Conservation (phyloP, 1,140 invertebrate species). For the Drosophila dunni region DNA sequence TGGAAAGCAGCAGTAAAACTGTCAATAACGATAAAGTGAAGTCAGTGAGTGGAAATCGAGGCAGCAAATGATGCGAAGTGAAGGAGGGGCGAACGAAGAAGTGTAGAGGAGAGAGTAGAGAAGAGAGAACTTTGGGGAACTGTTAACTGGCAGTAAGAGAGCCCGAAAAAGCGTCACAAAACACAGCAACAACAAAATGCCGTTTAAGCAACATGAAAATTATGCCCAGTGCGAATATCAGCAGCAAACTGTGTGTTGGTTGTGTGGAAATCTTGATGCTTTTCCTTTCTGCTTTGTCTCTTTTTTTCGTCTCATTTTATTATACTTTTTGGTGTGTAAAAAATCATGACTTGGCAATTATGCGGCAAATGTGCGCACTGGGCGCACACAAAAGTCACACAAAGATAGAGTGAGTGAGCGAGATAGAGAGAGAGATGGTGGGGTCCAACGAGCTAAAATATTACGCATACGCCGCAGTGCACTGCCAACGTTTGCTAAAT, state of each 20-base stretch:
- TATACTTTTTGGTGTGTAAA: conserved; percentile 65
- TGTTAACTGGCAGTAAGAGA: conserved; percentile 24
- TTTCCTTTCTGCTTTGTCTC: conserved; percentile 18
- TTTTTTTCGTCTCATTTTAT: conserved; percentile 19
- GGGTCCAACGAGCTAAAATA: conserved; percentile 57
- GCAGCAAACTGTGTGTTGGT: conserved; percentile 52
- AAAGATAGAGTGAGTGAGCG: neutral
- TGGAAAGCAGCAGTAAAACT: conserved; percentile 65
- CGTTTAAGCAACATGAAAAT: conserved; percentile 82
- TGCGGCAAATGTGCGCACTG: conserved; percentile 81
- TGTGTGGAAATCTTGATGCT: conserved; percentile 25
- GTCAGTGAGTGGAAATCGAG: conserved; percentile 38
- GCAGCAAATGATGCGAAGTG: neutral
- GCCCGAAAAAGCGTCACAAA: conserved; percentile 15
- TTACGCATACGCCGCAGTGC: conserved; percentile 81
- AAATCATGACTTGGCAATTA: conserved; percentile 83
- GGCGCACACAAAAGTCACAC: conserved; percentile 63
- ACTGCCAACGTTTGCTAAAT: conserved; percentile 77
- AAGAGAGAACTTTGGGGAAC: conserved; percentile 8
- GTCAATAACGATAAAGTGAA: conserved; percentile 79
- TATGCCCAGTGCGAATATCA: conserved; percentile 82
- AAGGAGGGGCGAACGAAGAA: neutral
- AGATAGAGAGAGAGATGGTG: neutral
- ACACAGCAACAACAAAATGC: conserved; percentile 68
- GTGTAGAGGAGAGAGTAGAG: neutral